These are phyloP conservation scores for Ahaetulla prasina DNA, from an alignment of 2,113 vertebrate species.

Conservation along the genomic window DNA sequence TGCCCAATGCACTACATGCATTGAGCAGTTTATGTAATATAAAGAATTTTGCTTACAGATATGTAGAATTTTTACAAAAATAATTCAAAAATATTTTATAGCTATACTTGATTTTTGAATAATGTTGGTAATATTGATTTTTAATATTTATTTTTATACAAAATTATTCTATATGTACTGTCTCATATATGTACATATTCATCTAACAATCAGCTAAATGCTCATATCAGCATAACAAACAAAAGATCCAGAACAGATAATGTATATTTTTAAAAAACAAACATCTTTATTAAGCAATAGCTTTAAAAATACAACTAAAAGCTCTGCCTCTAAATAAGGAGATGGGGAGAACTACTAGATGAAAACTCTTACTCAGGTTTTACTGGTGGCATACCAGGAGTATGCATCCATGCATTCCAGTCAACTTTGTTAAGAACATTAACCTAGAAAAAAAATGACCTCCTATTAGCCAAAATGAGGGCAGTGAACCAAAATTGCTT, in stretches of 20 bases:
- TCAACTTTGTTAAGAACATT: conserved; percentile 89
- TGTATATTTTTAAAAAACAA: not conserved
- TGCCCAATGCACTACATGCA: not conserved
- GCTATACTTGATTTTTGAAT: not conserved
- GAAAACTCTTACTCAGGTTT: conserved; percentile 78
- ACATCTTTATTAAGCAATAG: not conserved
- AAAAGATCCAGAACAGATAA: not conserved
- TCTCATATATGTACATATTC: too few relatives aligned
- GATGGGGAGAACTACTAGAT: not conserved
- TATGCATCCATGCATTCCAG: conserved; percentile 90
- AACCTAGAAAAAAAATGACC: conserved; percentile 67
- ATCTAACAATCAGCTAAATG: not conserved
- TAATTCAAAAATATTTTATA: not conserved
- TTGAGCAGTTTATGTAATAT: not conserved
- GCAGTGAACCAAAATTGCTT: not conserved
- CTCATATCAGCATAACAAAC: not conserved
- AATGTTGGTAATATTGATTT: not conserved
- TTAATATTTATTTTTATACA: not conserved
- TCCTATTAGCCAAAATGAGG: not conserved
- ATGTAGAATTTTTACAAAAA: not conserved
- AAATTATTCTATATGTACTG: not conserved
- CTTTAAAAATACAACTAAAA: not conserved
- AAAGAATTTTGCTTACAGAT: not conserved
- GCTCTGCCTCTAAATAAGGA: not conserved
- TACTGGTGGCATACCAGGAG: conserved; percentile 89